phyloP scores from a whole-genome alignment of 2,888 invertebrate genomes.

The Ecdyonurus torrentis region DNA sequence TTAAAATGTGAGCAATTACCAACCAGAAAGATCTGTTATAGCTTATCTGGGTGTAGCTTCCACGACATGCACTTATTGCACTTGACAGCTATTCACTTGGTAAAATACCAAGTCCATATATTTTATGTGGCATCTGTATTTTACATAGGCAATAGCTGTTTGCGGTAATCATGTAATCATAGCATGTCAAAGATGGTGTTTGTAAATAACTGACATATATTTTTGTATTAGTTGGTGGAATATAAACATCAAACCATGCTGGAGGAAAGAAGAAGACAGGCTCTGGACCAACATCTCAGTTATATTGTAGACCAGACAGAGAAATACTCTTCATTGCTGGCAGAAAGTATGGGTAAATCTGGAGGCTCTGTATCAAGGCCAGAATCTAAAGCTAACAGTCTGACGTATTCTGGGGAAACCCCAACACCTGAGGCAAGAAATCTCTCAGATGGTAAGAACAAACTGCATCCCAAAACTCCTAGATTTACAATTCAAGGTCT shows the following conservation, averaged over 20 bases:
- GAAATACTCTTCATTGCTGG: slow-evolving; percentile 81
- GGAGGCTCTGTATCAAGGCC: slow-evolving; percentile 16
- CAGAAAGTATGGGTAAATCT: slow-evolving; percentile 63
- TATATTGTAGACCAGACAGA: slow-evolving; percentile 98
- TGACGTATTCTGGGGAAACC: background rate
- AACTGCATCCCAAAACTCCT: background rate
- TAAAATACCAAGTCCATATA: no score
- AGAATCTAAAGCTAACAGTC: background rate
- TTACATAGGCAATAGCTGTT: no score
- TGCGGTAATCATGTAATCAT: no score
- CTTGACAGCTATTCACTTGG: no score
- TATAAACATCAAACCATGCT: slow-evolving; percentile 83
- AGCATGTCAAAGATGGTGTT: no score
- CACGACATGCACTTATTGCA: background rate
- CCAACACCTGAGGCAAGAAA: background rate
- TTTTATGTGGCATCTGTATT: no score
- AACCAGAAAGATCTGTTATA: background rate
- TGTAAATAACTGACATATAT: no score
- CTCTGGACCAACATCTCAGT: slow-evolving; percentile 88
- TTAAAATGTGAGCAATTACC: background rate
- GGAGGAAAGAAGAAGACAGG: slow-evolving; percentile 88
- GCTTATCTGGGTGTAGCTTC: background rate
- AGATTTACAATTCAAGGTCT: no score
- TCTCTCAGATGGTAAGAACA: slow-evolving; percentile 3
- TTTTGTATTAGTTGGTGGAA: slow-evolving; percentile 57